A percentile compares a stretch with the other conserved stretches of the same genome.
These are phyloP conservation scores for Proteles cristata DNA, from an alignment of 2,113 vertebrate species.

Conservation along the genomic window DNA sequence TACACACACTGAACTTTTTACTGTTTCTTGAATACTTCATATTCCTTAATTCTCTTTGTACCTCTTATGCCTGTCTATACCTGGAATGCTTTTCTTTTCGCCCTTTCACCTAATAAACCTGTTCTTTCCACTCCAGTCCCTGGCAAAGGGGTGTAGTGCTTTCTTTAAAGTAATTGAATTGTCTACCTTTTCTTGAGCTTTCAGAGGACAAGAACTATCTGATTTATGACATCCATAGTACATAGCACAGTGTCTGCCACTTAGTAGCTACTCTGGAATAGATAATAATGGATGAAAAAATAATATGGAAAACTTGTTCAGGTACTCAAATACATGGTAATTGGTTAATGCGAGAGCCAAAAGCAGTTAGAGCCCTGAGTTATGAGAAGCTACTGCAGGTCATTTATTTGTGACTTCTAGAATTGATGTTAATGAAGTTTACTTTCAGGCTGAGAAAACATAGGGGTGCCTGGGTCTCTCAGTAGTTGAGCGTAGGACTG, in stretches of 20 bases:
- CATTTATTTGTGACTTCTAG: slow-evolving; percentile 22
- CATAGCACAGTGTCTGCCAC: not conserved
- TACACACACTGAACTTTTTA: not conserved
- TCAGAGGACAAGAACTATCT: not conserved
- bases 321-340: not conserved
- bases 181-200: not conserved
- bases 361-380: not conserved
- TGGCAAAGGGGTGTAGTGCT: not conserved
- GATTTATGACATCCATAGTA: not conserved
- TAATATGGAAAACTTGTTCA: not conserved
- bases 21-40: not conserved
- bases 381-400: not conserved
- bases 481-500: no score
- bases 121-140: not conserved
- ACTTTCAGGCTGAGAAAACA: slow-evolving; percentile 25
- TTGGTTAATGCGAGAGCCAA: not conserved
- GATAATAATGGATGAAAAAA: not conserved
- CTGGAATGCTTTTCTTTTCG: slow-evolving; percentile 48
- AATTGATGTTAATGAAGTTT: slow-evolving; percentile 21
- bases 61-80: not conserved
- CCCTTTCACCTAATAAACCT: not conserved
- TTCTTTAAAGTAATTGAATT: slow-evolving; percentile 25
- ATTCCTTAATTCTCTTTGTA: slow-evolving; percentile 32
- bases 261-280: not conserved
- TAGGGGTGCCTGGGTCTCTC: no score